Evolutionary conservation across 2,888 invertebrate species (phyloP).

Genomic region (Caenorhabditis imperialis): DNA sequence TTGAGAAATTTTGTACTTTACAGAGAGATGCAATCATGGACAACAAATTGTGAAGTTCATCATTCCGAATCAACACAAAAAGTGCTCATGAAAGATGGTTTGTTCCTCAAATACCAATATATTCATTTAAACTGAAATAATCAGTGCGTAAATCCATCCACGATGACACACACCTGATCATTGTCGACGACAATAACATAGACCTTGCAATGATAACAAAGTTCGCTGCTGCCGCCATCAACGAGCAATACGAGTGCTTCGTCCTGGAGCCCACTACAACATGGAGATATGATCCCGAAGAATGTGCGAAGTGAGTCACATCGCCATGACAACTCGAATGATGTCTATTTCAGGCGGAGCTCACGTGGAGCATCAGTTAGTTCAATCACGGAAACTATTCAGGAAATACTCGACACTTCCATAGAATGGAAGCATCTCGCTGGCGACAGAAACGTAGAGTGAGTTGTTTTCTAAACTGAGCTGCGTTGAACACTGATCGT

Average conservation of each 20-base stretch:
- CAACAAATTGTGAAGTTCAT: not conserved
- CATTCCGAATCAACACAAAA: not conserved
- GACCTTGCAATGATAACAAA: constrained; percentile 4
- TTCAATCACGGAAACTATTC: not conserved
- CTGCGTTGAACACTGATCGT: not conserved
- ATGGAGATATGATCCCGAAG: constrained; percentile 18
- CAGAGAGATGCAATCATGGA: not conserved
- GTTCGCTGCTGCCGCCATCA: not conserved
- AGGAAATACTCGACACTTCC: not conserved
- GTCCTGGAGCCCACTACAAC: constrained; percentile 27
- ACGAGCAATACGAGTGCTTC: constrained; percentile 15
- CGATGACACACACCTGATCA: not conserved
- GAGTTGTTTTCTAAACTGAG: not conserved
- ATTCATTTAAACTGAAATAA: too few species aligned
- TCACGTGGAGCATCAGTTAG: not conserved
- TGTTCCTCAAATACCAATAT: too few species aligned
- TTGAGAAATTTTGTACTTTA: not conserved
- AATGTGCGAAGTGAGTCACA: constrained; percentile 22
- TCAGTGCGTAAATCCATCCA: constrained; percentile 3
- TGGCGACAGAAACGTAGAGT: constrained; percentile 3
- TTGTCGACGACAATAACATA: constrained; percentile 21
- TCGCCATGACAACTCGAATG: too few species aligned
- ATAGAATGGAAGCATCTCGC: constrained; percentile 16
- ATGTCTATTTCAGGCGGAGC: not conserved
- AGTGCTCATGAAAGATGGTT: not conserved